Evolutionary conservation across 2,113 vertebrate genomes (phyloP), one percentile per base, ranked within the genome.

Genomic region (Oryzias melastigma): DNA sequence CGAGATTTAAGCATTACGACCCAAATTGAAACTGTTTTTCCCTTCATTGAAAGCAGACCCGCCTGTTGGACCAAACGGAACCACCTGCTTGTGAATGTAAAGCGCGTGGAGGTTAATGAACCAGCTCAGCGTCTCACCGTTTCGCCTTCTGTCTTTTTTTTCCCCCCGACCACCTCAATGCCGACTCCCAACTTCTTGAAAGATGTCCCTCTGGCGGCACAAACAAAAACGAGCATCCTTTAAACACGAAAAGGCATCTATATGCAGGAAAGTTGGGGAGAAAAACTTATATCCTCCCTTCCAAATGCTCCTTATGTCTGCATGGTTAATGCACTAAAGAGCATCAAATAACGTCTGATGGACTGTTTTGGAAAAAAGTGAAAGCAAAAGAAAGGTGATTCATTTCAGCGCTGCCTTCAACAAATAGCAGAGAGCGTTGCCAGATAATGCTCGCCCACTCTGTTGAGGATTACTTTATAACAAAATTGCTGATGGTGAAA

Each of bases 51-150:
- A 55, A 73, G 57, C 57, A 72, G 24, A 74, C 83, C 80, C 62
- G 13, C 71, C 4, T 75, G 51, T 85, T 44, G 3, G 0, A 79
- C 5, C 76, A 82, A 65, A 29, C 75, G 55, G 44, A 75, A 77
- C 76, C 74, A 5, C 20, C 19, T 74, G 16, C 51, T 46, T 85
- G 56, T 79, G 80, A 72, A 60, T 76, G n/a, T 78, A 65, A 54
- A 46, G 59, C 85, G 57, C 80, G 86, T 73, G 72, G 82, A 77
- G 88, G 62, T 85, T 79, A 91, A 77, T 88, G 90, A 84, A 82
- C 78, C 77, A 84, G 51, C 67, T 61, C 56, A 74, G 67, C 49
- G 19, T 73, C 83, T 81, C 72, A 29, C 69, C 67, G 84, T 69
- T 75, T 47, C 25, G 57, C 82, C 82, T 73, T 84, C 75, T 88